These are phyloP conservation scores for Heliconius sara DNA, from an alignment of 2,888 invertebrate genomes.

Conservation along the genomic window DNA sequence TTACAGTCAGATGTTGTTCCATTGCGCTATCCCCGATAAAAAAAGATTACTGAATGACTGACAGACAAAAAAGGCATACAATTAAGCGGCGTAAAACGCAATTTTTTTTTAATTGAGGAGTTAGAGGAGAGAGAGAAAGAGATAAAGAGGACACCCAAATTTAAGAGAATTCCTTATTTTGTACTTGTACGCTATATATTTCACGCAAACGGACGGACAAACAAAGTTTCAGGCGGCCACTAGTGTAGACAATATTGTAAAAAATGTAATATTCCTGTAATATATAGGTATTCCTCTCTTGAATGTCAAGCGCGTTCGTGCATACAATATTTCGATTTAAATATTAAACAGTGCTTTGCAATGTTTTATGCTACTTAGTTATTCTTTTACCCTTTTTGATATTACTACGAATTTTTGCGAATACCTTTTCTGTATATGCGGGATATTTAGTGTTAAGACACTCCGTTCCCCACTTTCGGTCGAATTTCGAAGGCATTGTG, in stretches of 20 bases:
- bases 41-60: too few species aligned
- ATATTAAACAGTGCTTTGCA: constrained; percentile 1
- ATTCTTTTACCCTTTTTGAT: neutral
- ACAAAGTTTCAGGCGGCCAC: neutral
- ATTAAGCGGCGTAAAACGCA: too few species aligned
- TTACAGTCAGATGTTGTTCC: neutral
- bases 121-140: too few species aligned
- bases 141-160: too few species aligned
- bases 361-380: constrained; percentile 13
- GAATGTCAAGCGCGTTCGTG: constrained; percentile 19
- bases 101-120: too few species aligned
- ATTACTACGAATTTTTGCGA: neutral
- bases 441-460: too few species aligned
- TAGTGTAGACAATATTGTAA: neutral
- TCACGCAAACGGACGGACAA: too few species aligned
- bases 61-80: too few species aligned
- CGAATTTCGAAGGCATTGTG: too few species aligned
- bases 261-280: neutral
- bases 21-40: neutral
- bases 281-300: neutral
- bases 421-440: neutral
- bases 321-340: constrained; percentile 16
- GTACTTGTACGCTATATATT: too few species aligned
- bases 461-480: too few species aligned
- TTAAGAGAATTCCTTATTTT: too few species aligned